A percentile compares a stretch with the other conserved stretches of the same genome.
phyloP scores from a whole-genome alignment of 1,140 invertebrate genomes.

The Battus philenor region DNA sequence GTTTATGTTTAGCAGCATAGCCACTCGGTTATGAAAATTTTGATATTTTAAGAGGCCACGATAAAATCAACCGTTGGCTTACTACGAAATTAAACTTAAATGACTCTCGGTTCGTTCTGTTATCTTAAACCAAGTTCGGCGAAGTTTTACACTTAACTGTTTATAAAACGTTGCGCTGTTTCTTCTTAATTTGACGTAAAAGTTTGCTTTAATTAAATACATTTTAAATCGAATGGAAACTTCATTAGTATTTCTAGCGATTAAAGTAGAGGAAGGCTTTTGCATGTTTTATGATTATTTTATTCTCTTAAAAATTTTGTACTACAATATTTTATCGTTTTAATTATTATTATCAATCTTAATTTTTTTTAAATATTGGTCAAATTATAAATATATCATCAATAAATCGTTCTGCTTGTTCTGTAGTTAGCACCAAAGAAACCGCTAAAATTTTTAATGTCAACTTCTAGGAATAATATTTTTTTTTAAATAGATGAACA shows the following conservation, averaged over 20 bases:
- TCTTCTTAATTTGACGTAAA: constrained; percentile 4
- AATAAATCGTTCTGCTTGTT: too few relatives aligned
- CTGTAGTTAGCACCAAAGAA: too few relatives aligned
- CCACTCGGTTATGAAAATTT: too few relatives aligned
- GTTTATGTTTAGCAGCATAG: too few relatives aligned
- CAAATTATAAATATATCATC: too few relatives aligned
- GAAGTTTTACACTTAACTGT: constrained; percentile 11
- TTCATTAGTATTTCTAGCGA: background rate
- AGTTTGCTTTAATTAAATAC: constrained; percentile 11
- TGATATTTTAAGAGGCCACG: too few relatives aligned
- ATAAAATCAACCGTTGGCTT: too few relatives aligned
- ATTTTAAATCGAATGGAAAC: background rate
- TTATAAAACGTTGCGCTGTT: constrained; percentile 8
- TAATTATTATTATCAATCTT: background rate
- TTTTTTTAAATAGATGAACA: too few relatives aligned
- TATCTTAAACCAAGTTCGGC: constrained; percentile 3
- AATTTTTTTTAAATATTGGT: too few relatives aligned
- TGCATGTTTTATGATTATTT: background rate
- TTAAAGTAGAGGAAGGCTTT: background rate
- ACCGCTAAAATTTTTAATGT: too few relatives aligned
- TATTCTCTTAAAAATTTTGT: background rate
- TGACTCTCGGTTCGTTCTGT: constrained; percentile 2
- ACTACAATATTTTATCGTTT: background rate
- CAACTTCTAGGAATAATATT: too few relatives aligned
- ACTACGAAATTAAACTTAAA: constrained; percentile 17